Percentiles rank a stretch among this genome's conserved stretches.
Conservation (phyloP, 2,888 invertebrate species). For the Ptycholaimellus sp. region DNA sequence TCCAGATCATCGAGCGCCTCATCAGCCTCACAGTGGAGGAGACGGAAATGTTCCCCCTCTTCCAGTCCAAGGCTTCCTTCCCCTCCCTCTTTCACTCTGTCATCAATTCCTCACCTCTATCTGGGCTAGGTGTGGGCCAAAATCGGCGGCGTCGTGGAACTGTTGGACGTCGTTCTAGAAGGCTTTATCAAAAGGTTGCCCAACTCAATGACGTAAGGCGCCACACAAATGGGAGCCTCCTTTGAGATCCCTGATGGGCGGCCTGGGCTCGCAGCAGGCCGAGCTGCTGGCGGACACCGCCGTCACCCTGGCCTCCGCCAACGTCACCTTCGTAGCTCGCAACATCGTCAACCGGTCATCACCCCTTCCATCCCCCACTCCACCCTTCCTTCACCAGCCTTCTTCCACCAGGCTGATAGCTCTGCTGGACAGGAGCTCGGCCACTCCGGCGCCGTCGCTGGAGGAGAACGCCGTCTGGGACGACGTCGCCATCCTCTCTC, state of each 20-base stretch:
- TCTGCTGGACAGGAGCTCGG: too few species aligned
- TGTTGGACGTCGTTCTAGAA: conserved; percentile 84
- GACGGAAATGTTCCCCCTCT: conserved; percentile 92
- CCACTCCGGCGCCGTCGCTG: too few species aligned
- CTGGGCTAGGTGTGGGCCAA: conserved; percentile 98
- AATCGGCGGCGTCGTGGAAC: conserved; percentile 70
- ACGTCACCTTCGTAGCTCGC: conserved; percentile 78
- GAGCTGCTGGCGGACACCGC: conserved; percentile 97
- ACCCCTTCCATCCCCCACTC: conserved; percentile 3
- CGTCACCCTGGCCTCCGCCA: conserved; percentile 81
- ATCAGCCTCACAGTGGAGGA: conserved; percentile 90
- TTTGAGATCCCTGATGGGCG: too few species aligned
- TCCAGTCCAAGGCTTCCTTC: too few species aligned
- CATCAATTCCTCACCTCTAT: too few species aligned
- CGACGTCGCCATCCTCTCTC: too few species aligned
- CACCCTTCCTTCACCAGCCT: too few species aligned
- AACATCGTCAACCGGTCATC: conserved; percentile 67
- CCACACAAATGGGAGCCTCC: too few species aligned
- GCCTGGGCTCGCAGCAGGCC: conserved; percentile 75
- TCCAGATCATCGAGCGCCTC: conserved; percentile 71
- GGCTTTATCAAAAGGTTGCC: conserved; percentile 91
- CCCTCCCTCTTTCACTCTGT: too few species aligned
- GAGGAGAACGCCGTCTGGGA: too few species aligned
- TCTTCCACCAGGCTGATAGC: too few species aligned
- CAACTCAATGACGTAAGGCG: too few species aligned